These are phyloP conservation scores for Diabrotica virgifera DNA, from an alignment of 1,140 invertebrate species.

Conservation along the genomic window DNA sequence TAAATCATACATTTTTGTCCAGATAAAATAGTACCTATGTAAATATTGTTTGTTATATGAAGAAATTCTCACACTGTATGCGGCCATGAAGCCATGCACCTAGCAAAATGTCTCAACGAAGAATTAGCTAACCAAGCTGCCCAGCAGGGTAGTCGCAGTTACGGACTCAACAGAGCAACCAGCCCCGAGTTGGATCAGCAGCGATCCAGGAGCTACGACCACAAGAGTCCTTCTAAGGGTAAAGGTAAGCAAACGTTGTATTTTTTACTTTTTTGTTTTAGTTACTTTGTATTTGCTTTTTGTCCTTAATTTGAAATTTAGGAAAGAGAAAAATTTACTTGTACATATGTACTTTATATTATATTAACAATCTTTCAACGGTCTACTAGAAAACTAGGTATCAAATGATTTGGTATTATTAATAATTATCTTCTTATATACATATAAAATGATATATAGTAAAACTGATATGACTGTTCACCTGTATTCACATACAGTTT, in stretches of 20 bases:
- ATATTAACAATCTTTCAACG: too few species aligned
- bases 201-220: constrained; percentile 62
- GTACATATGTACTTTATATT: too few species aligned
- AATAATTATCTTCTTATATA: too few species aligned
- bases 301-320: too few species aligned
- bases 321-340: too few species aligned
- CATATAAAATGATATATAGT: too few species aligned
- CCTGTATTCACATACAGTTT: too few species aligned
- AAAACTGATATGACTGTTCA: too few species aligned
- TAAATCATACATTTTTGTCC: too few species aligned
- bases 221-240: constrained; percentile 41
- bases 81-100: constrained; percentile 72
- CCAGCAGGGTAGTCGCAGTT: constrained; percentile 48
- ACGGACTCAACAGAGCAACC: constrained; percentile 47
- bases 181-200: constrained; percentile 54
- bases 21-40: too few species aligned
- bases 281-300: background rate
- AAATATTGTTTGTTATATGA: background rate
- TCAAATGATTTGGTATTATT: too few species aligned
- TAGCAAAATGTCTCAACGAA: constrained; percentile 68
- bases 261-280: background rate
- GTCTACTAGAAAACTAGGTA: too few species aligned
- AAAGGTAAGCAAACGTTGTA: constrained; percentile 52
- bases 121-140: constrained; percentile 62
- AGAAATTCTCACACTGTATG: constrained; percentile 66